These are phyloP conservation scores for Theodoxus fluviatilis DNA, from an alignment of 2,888 invertebrate genomes.

Conservation along the genomic window DNA sequence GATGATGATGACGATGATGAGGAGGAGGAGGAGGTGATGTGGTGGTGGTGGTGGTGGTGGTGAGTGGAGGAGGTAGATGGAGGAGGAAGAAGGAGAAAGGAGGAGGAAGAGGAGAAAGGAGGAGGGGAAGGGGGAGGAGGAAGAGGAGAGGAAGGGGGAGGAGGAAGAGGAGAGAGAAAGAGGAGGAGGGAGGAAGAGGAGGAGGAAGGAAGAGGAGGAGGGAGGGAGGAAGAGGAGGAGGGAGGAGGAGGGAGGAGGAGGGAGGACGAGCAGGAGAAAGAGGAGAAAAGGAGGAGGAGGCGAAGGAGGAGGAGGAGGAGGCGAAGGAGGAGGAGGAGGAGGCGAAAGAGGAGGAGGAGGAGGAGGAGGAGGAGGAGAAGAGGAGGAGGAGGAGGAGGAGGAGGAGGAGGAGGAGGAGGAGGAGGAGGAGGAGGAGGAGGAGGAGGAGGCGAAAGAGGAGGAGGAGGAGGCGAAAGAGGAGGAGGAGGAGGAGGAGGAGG, in stretches of 20 bases:
- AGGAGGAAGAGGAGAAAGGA: not conserved
- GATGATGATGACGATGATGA: not conserved
- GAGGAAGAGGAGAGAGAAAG: not conserved
- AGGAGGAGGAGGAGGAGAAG: not conserved
- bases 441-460: not conserved
- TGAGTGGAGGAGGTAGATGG: not conserved
- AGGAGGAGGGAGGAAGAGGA: not conserved
- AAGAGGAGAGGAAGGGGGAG: not conserved
- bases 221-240: not conserved
- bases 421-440: not conserved
- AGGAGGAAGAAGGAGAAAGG: not conserved
- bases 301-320: too few relatives aligned
- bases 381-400: not conserved
- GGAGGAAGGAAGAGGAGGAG: not conserved
- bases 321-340: not conserved
- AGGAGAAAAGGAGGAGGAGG: not conserved
- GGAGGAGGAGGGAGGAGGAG: not conserved
- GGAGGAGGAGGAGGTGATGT: not conserved
- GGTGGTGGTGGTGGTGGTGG: not conserved
- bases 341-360: not conserved
- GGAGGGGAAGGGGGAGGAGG: not conserved
- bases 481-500: too few relatives aligned
- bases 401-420: not conserved
- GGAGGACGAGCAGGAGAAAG: not conserved
- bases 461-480: not conserved